Percentiles rank a stretch among this genome's conserved stretches.
These are phyloP conservation scores for Mycteria americana DNA, from an alignment of 2,797 vertebrate species.

Conservation along the genomic window DNA sequence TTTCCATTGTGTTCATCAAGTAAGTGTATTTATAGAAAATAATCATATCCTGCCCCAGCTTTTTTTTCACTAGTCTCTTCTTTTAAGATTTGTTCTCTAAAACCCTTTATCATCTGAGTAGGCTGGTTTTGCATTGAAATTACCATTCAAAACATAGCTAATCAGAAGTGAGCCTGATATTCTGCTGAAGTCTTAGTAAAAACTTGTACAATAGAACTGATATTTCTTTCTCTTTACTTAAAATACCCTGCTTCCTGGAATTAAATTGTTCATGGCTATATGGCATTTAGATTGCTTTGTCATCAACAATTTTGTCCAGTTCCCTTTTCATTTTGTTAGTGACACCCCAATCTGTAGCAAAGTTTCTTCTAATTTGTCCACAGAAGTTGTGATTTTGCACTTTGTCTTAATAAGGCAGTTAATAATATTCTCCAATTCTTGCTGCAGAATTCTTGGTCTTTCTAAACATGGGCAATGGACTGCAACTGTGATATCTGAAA, in stretches of 20 bases:
- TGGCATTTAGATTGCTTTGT: neutral
- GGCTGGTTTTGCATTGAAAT: neutral
- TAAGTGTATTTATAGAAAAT: neutral
- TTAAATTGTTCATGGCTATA: neutral
- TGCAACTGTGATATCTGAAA: neutral
- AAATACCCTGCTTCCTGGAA: neutral
- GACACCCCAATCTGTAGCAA: neutral
- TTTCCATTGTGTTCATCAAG: neutral
- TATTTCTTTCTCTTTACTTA: conserved; percentile 3
- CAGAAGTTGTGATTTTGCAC: neutral
- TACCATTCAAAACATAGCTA: neutral
- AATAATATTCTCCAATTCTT: neutral
- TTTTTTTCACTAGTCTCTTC: neutral
- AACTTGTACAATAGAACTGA: neutral
- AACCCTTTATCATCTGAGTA: neutral
- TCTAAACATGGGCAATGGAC: neutral
- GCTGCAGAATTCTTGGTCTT: neutral
- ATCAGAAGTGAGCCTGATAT: neutral
- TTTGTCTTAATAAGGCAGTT: neutral
- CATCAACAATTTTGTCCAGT: neutral
- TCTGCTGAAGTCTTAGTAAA: neutral
- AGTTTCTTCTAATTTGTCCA: neutral
- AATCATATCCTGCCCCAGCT: neutral
- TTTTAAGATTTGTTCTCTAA: neutral
- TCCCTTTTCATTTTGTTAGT: neutral